These are phyloP conservation scores for Tenthredo amoena DNA, from an alignment of 2,888 invertebrate genomes.

Conservation along the genomic window DNA sequence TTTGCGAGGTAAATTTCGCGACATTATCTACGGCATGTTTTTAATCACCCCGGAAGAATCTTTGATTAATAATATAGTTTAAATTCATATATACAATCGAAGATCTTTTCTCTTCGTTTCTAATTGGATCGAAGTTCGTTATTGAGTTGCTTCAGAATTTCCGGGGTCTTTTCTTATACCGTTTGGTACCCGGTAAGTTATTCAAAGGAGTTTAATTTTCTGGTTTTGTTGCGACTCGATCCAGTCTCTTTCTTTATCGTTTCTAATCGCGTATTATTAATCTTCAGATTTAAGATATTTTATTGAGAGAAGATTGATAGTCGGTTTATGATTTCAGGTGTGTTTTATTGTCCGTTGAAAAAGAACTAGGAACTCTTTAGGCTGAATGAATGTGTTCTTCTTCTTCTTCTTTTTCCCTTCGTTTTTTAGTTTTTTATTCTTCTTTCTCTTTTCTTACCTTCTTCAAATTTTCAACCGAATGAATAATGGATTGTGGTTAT, in stretches of 20 bases:
- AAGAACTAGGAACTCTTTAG: background rate
- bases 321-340: background rate
- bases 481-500: conserved; percentile 25
- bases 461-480: conserved; percentile 16
- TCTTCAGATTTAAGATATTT: background rate
- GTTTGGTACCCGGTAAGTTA: no score
- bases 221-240: background rate
- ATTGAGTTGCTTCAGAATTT: background rate
- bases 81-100: background rate
- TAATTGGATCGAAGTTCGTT: background rate
- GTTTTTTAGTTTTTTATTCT: background rate
- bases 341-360: conserved; percentile 10
- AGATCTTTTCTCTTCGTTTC: background rate
- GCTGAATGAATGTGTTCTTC: background rate
- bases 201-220: background rate
- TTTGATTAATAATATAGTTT: background rate
- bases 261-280: background rate
- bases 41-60: conserved; percentile 19
- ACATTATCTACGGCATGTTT: background rate
- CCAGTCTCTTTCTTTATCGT: background rate
- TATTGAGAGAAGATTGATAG: conserved; percentile 8
- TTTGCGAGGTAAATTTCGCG: background rate
- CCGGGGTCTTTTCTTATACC: background rate
- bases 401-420: background rate
- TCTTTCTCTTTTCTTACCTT: background rate